Percentiles rank a stretch among this genome's conserved stretches.
Conservation (phyloP, 2,113 vertebrate genomes). For the Salvelinus namaycush region DNA sequence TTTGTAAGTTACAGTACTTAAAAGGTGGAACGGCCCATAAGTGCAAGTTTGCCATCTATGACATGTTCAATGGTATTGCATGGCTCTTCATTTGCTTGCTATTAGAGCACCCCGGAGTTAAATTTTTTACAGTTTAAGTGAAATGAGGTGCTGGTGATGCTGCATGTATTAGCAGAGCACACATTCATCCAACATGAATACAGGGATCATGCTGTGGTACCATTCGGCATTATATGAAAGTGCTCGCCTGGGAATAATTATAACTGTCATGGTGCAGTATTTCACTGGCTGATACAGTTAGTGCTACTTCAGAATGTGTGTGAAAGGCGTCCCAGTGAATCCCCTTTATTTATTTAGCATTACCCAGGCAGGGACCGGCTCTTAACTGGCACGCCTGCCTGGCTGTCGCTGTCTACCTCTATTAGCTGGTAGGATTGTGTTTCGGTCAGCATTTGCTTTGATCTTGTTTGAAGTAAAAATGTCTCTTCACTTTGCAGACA, state of each 20-base stretch:
- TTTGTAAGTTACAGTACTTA: too few species aligned
- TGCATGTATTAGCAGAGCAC: slow-evolving; percentile 37
- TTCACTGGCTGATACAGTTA: slow-evolving; percentile 61
- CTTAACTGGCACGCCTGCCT: slow-evolving; percentile 15
- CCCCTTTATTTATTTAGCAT: slow-evolving; percentile 54
- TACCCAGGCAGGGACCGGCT: slow-evolving; percentile 18
- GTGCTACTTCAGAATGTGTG: slow-evolving; percentile 50
- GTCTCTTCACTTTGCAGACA: too few species aligned
- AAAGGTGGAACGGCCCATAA: neutral
- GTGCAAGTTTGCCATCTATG: neutral
- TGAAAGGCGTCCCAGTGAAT: slow-evolving; percentile 39
- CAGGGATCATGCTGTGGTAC: slow-evolving; percentile 21
- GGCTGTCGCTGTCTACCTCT: slow-evolving; percentile 20
- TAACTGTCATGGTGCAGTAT: slow-evolving; percentile 45
- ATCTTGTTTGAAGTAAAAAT: neutral
- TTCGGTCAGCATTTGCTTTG: neutral
- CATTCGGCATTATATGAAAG: slow-evolving; percentile 55
- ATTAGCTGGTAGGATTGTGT: slow-evolving; percentile 4
- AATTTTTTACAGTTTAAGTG: neutral
- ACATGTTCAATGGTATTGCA: neutral
- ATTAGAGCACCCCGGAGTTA: slow-evolving; percentile 7
- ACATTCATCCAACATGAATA: slow-evolving; percentile 40
- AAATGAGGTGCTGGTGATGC: neutral
- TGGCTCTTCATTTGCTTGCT: slow-evolving; percentile 3
- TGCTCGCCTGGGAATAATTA: slow-evolving; percentile 52